Base-by-base conservation (phyloP, 30 jellyfish, hydroid and myxozoan species). In the Cassiopea andromeda region DNA sequence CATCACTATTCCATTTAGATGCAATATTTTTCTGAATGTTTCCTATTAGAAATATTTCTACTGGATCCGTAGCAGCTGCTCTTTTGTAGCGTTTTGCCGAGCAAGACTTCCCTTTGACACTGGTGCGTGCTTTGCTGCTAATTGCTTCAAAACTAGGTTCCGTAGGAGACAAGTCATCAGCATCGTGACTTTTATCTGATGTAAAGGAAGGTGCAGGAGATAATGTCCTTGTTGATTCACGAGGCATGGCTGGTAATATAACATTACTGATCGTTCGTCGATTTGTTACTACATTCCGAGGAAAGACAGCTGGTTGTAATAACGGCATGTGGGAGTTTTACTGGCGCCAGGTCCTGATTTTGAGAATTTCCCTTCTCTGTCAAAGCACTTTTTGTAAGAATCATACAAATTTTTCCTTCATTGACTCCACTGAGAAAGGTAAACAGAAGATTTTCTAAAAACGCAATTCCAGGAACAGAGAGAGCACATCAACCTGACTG, bases 271-370 rank as follows among this genome's bases (percentile, higher is more conserved):
- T 46, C 57, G 7, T 76, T 46, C 46, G 70, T 54, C 71, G 85
- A 76, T 76, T 76, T 13, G 85, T 76, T 14, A 76, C 45, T 1
- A 76, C 85, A 76, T 46, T 44, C 45, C 71, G 85, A 54, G 85
- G 85, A 76, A 76, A 45, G 72, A 9, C 46, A 43, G 10, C 46
- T 76, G 72, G 44, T 46, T 46, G 85, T 76, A 76, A 46, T 76
- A 76, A 13, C 72, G 85, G 85, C 85, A 76, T 4, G 69, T 76
- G 48, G 85, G 85, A n/a, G 58, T 60, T 76, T 76, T 76, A 9
- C 9, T 7, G 47, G 6, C 48, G 15, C 72, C 85, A 76, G 85
- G 46, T 3, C 85, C 85, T 38, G 85, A 76, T 38, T 76, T 76
- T 76, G 85, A 46, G 46, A 54, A 8, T 54, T 46, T 71, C 45